Conservation (phyloP, 1,140 invertebrate genomes). For the Apis cerana region DNA sequence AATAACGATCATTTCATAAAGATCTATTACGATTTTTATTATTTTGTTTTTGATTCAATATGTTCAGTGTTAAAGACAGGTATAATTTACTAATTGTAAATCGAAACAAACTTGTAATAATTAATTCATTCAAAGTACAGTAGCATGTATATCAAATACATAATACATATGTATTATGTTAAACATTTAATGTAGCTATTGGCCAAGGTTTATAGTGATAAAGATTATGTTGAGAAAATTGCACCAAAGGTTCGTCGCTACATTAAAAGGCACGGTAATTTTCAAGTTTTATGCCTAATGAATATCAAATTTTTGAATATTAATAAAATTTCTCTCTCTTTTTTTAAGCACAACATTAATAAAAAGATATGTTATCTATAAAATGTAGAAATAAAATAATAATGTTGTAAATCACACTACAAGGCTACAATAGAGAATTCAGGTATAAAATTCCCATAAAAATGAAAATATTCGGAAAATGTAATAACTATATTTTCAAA, state of each 20-base stretch:
- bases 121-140: constrained; percentile 15
- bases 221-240: constrained; percentile 27
- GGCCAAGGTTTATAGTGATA: constrained; percentile 48
- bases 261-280: constrained; percentile 41
- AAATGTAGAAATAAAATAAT: constrained; percentile 61
- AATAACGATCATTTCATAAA: constrained; percentile 3
- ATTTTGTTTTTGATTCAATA: constrained; percentile 25
- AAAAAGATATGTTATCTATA: constrained; percentile 52
- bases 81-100: constrained; percentile 19
- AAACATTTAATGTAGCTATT: constrained; percentile 39
- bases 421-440: constrained; percentile 6
- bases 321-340: constrained; percentile 30
- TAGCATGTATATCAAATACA: constrained; percentile 31
- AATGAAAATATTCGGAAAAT: constrained; percentile 18
- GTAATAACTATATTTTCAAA: constrained; percentile 45
- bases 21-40: constrained; percentile 29
- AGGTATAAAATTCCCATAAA: constrained; percentile 16
- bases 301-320: constrained; percentile 60
- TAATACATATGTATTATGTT: constrained; percentile 32
- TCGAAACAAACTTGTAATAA: constrained; percentile 21
- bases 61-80: constrained; percentile 4
- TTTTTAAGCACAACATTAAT: constrained; percentile 49
- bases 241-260: constrained; percentile 16
- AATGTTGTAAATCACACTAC: constrained; percentile 36
- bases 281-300: constrained; percentile 51